Percentiles rank a stretch among this genome's conserved stretches.
phyloP scores from a whole-genome alignment of 2,113 vertebrate genomes.

The Telmatochromis sp. region DNA sequence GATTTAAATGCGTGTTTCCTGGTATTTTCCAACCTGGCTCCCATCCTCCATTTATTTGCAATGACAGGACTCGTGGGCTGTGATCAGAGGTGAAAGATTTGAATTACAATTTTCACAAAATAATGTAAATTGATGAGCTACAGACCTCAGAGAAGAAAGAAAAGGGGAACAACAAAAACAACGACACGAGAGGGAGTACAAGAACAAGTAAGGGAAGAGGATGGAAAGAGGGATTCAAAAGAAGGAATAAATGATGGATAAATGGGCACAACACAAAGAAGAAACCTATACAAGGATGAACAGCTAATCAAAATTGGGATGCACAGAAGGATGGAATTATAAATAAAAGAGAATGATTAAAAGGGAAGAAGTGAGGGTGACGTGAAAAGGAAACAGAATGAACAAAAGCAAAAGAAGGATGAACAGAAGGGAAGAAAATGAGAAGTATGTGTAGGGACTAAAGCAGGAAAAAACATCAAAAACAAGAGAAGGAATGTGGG shows the following conservation, averaged over 20 bases:
- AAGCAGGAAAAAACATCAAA: neutral
- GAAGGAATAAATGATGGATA: neutral
- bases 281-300: neutral
- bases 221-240: neutral
- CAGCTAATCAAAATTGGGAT: neutral
- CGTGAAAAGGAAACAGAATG: neutral
- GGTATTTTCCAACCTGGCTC: neutral
- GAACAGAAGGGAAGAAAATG: neutral
- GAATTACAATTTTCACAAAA: neutral
- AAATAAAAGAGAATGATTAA: neutral
- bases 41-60: neutral
- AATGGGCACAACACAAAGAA: neutral
- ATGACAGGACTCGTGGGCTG: neutral
- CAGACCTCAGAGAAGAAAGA: neutral
- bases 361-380: neutral
- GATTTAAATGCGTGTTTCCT: neutral
- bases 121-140: neutral
- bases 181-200: neutral
- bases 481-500: neutral
- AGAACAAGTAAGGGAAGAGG: neutral
- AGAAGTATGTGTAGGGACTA: neutral
- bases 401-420: neutral
- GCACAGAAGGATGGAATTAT: neutral
- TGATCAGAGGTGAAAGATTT: neutral
- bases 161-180: neutral